A percentile compares a stretch with the other conserved stretches of the same genome.
phyloP scores from a whole-genome alignment of 2,888 invertebrate species.

The Epinotia ramella region DNA sequence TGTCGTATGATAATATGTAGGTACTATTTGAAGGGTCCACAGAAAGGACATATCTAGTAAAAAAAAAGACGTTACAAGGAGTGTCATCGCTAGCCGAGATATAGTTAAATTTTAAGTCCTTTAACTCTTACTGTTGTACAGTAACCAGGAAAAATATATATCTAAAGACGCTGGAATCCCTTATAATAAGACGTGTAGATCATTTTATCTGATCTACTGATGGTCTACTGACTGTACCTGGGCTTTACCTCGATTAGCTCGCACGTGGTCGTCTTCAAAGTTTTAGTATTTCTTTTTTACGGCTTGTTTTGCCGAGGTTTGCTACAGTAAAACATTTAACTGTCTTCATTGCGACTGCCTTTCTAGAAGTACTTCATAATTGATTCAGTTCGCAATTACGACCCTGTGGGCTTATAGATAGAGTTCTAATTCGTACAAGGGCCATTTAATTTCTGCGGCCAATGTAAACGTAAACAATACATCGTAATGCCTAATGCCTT shows the following conservation, averaged over 20 bases:
- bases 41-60: too few species aligned
- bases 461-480: conserved; percentile 4
- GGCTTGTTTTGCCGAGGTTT: background rate
- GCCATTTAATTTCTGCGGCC: conserved; percentile 1
- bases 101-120: too few species aligned
- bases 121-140: too few species aligned
- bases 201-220: too few species aligned
- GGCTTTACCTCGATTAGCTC: background rate
- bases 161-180: too few species aligned
- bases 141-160: too few species aligned
- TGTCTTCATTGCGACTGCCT: background rate
- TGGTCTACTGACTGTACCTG: too few species aligned
- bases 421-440: background rate
- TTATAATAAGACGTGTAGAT: too few species aligned
- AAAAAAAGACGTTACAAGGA: too few species aligned
- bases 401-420: background rate
- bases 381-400: background rate
- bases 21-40: too few species aligned
- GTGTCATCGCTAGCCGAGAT: too few species aligned
- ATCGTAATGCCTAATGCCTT: background rate
- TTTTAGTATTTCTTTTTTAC: background rate
- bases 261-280: background rate
- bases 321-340: background rate
- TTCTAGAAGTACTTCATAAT: background rate
- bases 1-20: too few species aligned